Percentiles rank a stretch among this genome's conserved stretches.
Conservation (phyloP, 1,140 invertebrate genomes). For the Hyles euphorbiae region DNA sequence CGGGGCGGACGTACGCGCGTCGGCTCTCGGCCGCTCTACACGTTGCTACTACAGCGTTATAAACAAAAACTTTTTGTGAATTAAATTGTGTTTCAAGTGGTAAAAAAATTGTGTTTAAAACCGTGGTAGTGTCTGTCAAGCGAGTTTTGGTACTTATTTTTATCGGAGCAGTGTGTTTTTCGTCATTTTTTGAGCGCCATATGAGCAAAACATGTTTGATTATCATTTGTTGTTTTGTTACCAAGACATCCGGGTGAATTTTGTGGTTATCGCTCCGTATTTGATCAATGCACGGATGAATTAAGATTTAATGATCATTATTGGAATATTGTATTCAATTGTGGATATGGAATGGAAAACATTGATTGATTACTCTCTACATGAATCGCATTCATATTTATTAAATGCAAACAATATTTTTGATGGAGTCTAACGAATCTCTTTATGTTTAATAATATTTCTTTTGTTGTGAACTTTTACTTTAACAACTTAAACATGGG, state of each 20-base stretch:
- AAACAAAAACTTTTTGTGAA: slow-evolving; percentile 47
- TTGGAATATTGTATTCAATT: slow-evolving; percentile 5
- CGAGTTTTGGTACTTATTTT: slow-evolving; percentile 48
- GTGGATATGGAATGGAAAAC: slow-evolving; percentile 26
- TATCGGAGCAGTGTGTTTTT: slow-evolving; percentile 33
- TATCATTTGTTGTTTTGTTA: slow-evolving; percentile 65
- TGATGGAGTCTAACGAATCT: neutral
- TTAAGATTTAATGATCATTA: slow-evolving; percentile 11
- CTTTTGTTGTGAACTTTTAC: neutral
- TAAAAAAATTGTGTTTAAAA: slow-evolving; percentile 20
- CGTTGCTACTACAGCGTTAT: slow-evolving; percentile 33
- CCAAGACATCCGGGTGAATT: slow-evolving; percentile 59
- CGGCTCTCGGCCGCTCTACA: slow-evolving; percentile 21
- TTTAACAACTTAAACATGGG: neutral
- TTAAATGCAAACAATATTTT: neutral
- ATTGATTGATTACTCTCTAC: slow-evolving; percentile 6
- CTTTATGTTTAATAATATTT: neutral
- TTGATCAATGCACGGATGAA: slow-evolving; percentile 17
- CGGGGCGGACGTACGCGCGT: slow-evolving; percentile 42
- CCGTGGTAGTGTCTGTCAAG: slow-evolving; percentile 27
- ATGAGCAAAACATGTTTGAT: slow-evolving; percentile 63
- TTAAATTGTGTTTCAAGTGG: slow-evolving; percentile 49
- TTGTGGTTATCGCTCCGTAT: slow-evolving; percentile 26
- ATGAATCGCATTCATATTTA: neutral
- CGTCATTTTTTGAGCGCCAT: slow-evolving; percentile 39